Conservation (phyloP, 2,888 invertebrate genomes). For the Andrena praecox region DNA sequence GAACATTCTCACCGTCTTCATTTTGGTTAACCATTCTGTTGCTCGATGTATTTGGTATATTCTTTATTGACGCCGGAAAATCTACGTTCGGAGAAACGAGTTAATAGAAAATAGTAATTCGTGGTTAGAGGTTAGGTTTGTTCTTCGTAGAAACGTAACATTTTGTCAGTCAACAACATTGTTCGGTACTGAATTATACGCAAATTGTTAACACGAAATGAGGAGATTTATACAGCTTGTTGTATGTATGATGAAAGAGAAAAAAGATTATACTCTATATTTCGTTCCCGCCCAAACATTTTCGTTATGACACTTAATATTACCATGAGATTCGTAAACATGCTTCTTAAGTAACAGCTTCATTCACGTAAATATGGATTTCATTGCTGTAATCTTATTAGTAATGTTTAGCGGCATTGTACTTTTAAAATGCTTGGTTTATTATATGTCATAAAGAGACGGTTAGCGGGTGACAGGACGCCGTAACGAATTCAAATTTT, state of each 20-base stretch:
- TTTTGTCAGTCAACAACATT: not conserved
- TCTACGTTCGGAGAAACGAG: not conserved
- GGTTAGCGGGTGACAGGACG: too few relatives aligned
- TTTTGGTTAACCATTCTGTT: conserved; percentile 19
- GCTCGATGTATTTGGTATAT: not conserved
- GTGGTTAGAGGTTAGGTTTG: conserved; percentile 34
- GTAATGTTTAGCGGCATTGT: not conserved
- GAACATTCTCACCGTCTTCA: not conserved
- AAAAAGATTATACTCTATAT: not conserved
- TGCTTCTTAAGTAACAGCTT: not conserved
- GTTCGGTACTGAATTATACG: not conserved
- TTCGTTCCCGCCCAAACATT: not conserved
- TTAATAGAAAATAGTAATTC: not conserved
- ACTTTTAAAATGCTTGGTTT: not conserved
- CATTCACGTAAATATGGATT: not conserved
- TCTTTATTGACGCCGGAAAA: not conserved
- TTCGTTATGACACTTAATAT: not conserved
- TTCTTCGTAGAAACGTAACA: not conserved
- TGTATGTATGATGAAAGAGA: not conserved
- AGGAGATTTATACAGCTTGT: not conserved
- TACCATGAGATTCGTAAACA: not conserved
- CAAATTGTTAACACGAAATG: not conserved
- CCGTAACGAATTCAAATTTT: too few relatives aligned
- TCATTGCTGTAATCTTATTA: not conserved
- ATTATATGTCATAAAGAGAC: not conserved